Conservation (phyloP, 2,888 invertebrate species). For the Pristionchus mayeri region DNA sequence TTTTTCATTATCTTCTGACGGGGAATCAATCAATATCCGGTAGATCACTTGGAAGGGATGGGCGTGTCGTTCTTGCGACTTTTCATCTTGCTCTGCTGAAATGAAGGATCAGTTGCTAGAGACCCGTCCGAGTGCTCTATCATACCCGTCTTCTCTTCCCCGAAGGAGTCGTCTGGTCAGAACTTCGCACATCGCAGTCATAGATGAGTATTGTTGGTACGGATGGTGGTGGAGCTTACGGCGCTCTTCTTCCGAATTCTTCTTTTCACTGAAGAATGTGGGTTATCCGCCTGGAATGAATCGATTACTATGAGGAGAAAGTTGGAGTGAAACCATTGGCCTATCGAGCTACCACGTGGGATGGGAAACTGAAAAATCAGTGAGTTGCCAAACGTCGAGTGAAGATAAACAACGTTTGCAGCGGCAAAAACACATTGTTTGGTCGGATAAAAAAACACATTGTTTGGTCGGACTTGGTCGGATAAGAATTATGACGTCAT, state of each 20-base stretch:
- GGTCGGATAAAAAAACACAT: no score
- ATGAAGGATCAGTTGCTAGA: conserved; percentile 13
- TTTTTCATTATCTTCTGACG: neutral
- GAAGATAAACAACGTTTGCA: no score
- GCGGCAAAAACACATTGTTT: no score
- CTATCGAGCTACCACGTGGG: neutral
- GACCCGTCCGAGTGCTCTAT: neutral
- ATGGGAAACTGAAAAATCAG: neutral
- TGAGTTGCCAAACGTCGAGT: no score
- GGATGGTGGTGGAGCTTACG: neutral
- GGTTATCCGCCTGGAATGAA: neutral
- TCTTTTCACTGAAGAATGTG: neutral
- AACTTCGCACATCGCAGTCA: neutral
- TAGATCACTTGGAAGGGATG: neutral
- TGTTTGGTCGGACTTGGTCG: no score
- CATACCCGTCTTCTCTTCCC: neutral
- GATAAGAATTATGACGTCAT: no score
- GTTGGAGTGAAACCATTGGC: neutral
- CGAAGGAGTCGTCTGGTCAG: neutral
- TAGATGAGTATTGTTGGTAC: neutral
- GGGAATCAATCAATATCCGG: neutral
- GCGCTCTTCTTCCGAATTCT: neutral
- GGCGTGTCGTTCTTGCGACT: neutral
- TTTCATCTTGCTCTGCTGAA: neutral
- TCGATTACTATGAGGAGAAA: neutral